phyloP scores from a whole-genome alignment of 2,113 vertebrate genomes.

The Apaloderma vittatum region DNA sequence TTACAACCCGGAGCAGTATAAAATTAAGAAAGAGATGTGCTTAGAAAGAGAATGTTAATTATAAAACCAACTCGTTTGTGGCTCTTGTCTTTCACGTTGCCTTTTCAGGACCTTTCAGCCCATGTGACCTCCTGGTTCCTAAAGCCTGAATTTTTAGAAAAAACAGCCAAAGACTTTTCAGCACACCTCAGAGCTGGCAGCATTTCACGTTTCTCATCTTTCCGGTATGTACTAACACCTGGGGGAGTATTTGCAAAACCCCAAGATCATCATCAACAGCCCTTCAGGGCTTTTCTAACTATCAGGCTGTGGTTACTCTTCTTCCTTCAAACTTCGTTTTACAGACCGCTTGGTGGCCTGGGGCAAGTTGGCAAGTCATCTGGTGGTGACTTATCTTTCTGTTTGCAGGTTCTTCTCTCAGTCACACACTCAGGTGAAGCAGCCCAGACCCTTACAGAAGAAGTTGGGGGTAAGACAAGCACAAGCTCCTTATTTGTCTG shows the following conservation, averaged over 20 bases:
- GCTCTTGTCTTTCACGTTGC: not conserved
- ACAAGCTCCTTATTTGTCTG: not conserved
- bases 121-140: not conserved
- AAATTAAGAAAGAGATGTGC: not conserved
- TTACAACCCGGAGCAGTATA: not conserved
- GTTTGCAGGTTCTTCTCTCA: not conserved
- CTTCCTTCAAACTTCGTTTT: not conserved
- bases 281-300: conserved; percentile 1
- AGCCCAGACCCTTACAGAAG: not conserved
- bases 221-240: not conserved
- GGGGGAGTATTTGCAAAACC: not conserved
- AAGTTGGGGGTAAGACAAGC: not conserved
- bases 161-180: not conserved
- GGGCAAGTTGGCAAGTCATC: not conserved
- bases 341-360: not conserved
- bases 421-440: not conserved
- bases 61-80: not conserved
- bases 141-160: not conserved
- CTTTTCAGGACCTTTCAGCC: not conserved
- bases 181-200: not conserved
- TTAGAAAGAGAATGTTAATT: not conserved
- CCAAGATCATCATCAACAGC: not conserved
- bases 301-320: not conserved
- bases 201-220: not conserved
- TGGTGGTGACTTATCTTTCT: not conserved